phyloP scores from a whole-genome alignment of 2,113 vertebrate genomes.

The Fregata magnificens region DNA sequence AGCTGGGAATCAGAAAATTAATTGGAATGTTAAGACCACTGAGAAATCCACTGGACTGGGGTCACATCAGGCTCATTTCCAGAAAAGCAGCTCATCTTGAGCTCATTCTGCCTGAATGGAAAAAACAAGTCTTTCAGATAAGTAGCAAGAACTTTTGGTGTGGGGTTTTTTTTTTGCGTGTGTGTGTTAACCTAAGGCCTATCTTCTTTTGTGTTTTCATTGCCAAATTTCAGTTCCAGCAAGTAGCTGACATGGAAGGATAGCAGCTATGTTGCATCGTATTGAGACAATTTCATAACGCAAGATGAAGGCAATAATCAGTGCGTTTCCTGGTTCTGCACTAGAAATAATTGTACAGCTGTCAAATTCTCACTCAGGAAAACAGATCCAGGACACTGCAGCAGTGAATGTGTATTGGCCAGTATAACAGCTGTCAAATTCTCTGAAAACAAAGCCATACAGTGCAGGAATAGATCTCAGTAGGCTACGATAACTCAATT shows the following conservation, averaged over 20 bases:
- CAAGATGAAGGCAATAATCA: constrained; percentile 24
- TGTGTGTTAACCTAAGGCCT: background rate
- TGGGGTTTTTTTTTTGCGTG: background rate
- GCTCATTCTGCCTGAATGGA: background rate
- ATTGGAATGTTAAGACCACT: background rate
- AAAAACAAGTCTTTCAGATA: background rate
- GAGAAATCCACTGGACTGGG: background rate
- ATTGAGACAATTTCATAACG: constrained; percentile 11
- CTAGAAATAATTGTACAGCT: constrained; percentile 55
- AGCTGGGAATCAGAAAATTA: background rate
- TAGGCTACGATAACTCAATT: constrained; percentile 19
- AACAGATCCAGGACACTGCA: constrained; percentile 11
- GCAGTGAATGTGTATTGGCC: background rate
- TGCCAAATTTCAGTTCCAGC: constrained; percentile 11
- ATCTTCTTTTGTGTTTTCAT: background rate
- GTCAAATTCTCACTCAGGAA: constrained; percentile 45
- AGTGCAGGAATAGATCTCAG: background rate
- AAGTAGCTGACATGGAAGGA: background rate
- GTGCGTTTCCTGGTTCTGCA: background rate
- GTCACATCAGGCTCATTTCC: background rate
- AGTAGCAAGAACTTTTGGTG: background rate
- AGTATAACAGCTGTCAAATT: constrained; percentile 38
- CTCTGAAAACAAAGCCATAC: background rate
- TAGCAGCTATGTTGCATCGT: background rate
- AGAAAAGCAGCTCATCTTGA: background rate